These are phyloP conservation scores for Drosophila busckii DNA, from an alignment of 1,140 invertebrate species.

Conservation along the genomic window DNA sequence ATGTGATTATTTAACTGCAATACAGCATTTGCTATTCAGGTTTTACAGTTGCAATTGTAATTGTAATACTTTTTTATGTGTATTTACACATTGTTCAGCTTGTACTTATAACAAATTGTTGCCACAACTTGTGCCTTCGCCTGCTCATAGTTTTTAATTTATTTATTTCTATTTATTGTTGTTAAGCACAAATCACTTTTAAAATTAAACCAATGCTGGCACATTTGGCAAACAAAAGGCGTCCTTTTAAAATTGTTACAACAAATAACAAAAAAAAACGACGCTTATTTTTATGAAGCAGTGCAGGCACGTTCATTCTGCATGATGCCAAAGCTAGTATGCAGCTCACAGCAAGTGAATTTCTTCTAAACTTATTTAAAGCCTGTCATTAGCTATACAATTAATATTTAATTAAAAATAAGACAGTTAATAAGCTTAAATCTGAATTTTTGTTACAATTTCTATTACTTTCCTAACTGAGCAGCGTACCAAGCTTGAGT, in stretches of 20 bases:
- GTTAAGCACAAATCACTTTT: no score
- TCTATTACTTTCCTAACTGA: neutral
- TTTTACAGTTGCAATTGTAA: slow-evolving; percentile 29
- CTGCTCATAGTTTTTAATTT: neutral
- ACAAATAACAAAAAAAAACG: slow-evolving; percentile 58
- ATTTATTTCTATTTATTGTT: no score
- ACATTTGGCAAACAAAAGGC: slow-evolving; percentile 41
- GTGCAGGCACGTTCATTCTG: slow-evolving; percentile 24
- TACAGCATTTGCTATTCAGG: slow-evolving; percentile 30
- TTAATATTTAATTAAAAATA: neutral
- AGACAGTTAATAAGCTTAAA: neutral
- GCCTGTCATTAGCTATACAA: no score
- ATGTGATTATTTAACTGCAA: slow-evolving; percentile 35
- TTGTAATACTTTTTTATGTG: no score
- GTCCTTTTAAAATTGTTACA: slow-evolving; percentile 40
- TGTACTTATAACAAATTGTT: slow-evolving; percentile 14
- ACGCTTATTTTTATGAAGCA: slow-evolving; percentile 39
- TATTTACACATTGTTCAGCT: slow-evolving; percentile 31
- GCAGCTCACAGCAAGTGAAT: no score
- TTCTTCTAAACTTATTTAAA: no score
- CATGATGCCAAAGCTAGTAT: neutral
- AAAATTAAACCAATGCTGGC: no score
- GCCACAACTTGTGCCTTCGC: no score
- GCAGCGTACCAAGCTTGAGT: neutral
- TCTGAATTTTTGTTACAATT: neutral